Base-by-base conservation (phyloP, 2,113 vertebrate genomes). In the Benthochromis sp. region DNA sequence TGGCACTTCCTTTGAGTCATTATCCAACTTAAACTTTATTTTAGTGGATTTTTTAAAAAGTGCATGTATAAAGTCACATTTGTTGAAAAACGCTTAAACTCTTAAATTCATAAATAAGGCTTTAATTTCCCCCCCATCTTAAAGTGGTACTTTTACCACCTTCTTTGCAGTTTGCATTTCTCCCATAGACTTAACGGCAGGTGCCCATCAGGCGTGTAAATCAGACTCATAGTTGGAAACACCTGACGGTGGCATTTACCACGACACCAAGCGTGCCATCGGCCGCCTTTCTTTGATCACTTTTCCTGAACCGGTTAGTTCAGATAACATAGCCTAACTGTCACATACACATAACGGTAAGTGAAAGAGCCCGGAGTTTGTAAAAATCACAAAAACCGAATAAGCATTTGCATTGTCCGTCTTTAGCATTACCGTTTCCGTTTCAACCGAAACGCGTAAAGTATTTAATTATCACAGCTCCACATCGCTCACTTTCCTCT, bases 341-440 rank as follows among this genome's bases (percentile, higher is more conserved):
- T 29, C 6, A 50, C 14, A 0, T 47, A 31, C 9, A 11, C 24
- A 29, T 76, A 76, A 29, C 40, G 69, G 69, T 29, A 76, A 14
- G 40, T 16, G 4, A 76, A 76, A 16, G 12, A 71, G 38, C 3
- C 66, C 1, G 38, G 13, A 27, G 76, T 53, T 12, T 3, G 10
- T 36, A 31, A 34, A 0, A 21, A 31, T 3, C 1, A 53, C 47
- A 55, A 34, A n/a, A 21, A 2, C 40, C 2, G 14, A 47, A 73
- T 29, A 29, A 45, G 40, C 5, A 1, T 76, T 10, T 47, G 9
- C 40, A 27, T 73, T 2, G 13, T 4, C 11, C 7, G 19, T 40
- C 36, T 47, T 47, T 29, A 76, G 0, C 69, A 3, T 40, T 1
- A 29, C 0, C 1, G 3, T 73, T 47, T 2, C 5, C 5, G 21